Base-by-base conservation (phyloP, 1,140 invertebrate species). In the Triops longicaudatus region DNA sequence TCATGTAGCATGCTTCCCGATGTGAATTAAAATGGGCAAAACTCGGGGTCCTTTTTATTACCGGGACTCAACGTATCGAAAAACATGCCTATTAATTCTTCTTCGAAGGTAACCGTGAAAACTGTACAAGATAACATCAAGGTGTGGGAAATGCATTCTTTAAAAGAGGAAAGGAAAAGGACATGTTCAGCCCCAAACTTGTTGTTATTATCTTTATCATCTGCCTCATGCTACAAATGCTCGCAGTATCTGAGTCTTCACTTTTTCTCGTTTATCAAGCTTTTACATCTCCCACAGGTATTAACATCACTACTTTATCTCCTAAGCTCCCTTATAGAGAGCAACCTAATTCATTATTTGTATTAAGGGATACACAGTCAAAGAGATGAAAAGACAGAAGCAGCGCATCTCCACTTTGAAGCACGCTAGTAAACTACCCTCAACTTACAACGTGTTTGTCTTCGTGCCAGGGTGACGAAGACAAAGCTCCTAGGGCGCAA, bases 311-410 rank as follows among this genome's bases (percentile, higher is more conserved):
- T n/a, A 63, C 50, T 17, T 22, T 63, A 17, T 63, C 50, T 14
- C 31, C 31, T 7, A 2, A 7, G 31, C 31, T 7, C 7, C 31
- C 31, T 37, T 37, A 37, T 37, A 37, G 31, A 37, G 50, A 63
- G 50, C 50, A 63, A 63, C 50, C 50, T 22, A 63, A 63, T 63
- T 63, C 50, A 63, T 63, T 63, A 63, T 63, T 63, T n/a, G 3
- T 22, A 63, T n/a, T 5, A 63, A 63, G 17, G 22, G n/a, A 63
- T 22, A 6, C 50, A 63, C 50, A 63, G 31, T 37, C 2, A 37
- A 37, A 37, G 31, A 37, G 31, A 37, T 37, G 31, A 37, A 37
- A 37, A 37, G 31, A 37, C 31, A 37, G 31, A 2, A 37, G 31
- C 31, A 37, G 31, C 31, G 31, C 2, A 37, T 37, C 31, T 37